Conservation (phyloP, 2,888 invertebrate species). For the Morpho helenor region DNA sequence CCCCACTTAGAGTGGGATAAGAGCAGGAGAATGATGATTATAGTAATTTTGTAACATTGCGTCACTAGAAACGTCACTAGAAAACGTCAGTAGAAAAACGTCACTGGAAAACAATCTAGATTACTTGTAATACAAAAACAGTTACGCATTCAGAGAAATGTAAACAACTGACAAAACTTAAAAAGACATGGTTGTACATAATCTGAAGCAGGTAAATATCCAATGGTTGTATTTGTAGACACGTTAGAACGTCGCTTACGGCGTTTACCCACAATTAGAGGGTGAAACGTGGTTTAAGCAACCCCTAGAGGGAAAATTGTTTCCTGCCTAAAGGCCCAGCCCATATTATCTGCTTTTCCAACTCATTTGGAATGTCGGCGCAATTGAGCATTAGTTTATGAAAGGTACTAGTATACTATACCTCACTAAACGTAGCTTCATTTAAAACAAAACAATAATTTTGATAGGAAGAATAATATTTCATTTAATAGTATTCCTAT, state of each 20-base stretch:
- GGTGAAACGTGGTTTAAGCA: conserved; percentile 43
- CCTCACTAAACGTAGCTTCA: too few relatives aligned
- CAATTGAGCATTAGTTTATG: conserved; percentile 49
- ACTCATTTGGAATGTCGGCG: conserved; percentile 41
- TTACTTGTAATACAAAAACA: too few relatives aligned
- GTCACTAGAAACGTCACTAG: too few relatives aligned
- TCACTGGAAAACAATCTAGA: too few relatives aligned
- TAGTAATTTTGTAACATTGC: too few relatives aligned
- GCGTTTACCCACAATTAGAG: conserved; percentile 55
- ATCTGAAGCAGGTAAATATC: conserved; percentile 9
- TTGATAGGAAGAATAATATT: too few relatives aligned
- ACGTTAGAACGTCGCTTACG: conserved; percentile 35
- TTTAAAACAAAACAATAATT: too few relatives aligned
- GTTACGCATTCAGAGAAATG: too few relatives aligned
- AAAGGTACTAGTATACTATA: conserved; percentile 8
- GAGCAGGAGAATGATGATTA: too few relatives aligned
- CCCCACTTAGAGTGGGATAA: too few relatives aligned
- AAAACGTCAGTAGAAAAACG: too few relatives aligned
- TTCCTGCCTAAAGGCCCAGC: conserved; percentile 49
- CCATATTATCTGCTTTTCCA: conserved; percentile 49
- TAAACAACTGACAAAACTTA: neutral
- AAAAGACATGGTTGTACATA: neutral
- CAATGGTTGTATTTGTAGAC: conserved; percentile 15
- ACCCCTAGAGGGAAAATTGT: conserved; percentile 46
- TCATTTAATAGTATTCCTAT: too few relatives aligned